These are phyloP conservation scores for Psittacara wagleri DNA, from an alignment of 2,113 vertebrate genomes.

Conservation along the genomic window DNA sequence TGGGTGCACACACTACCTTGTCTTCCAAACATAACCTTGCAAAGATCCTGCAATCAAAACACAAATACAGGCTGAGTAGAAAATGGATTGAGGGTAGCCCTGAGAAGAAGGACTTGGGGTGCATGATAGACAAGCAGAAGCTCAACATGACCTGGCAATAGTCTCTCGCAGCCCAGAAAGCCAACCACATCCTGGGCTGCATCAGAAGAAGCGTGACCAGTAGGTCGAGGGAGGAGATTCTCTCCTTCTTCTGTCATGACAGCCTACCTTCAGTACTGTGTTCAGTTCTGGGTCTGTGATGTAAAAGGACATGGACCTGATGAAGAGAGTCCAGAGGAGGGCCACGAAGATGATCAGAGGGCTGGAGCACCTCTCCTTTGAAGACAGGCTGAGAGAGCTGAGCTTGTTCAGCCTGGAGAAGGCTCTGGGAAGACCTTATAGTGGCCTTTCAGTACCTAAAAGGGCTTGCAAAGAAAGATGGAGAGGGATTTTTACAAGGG, in stretches of 20 bases:
- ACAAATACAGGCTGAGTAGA: background rate
- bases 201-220: background rate
- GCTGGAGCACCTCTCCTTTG: background rate
- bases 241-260: background rate
- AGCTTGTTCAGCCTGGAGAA: background rate
- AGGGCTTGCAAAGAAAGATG: background rate
- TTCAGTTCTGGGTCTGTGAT: background rate
- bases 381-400: background rate
- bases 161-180: background rate
- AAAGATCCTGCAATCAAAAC: rapidly evolving
- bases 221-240: background rate
- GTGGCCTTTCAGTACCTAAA: background rate
- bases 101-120: background rate
- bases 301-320: background rate
- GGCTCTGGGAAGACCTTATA: background rate
- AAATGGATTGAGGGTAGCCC: background rate
- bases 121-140: background rate
- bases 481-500: background rate
- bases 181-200: background rate
- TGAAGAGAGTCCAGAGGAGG: background rate
- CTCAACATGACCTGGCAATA: background rate
- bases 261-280: background rate
- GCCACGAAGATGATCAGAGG: background rate
- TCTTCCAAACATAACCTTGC: background rate
- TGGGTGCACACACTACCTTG: background rate